These are phyloP conservation scores for Ascaphus truei DNA, from an alignment of 2,113 vertebrate genomes.

Conservation along the genomic window DNA sequence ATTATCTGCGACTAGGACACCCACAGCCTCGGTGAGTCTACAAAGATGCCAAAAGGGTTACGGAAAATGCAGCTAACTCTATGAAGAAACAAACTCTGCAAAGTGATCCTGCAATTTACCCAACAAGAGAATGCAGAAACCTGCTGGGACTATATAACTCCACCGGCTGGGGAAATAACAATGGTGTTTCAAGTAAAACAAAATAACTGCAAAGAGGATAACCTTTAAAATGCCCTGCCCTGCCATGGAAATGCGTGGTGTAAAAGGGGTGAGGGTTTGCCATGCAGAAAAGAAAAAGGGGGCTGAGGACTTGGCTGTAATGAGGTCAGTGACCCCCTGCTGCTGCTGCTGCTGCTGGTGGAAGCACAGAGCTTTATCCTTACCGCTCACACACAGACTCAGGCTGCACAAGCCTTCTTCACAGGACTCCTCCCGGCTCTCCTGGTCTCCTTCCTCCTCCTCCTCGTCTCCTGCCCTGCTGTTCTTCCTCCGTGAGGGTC, in stretches of 20 bases:
- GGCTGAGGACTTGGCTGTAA: neutral
- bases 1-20: too few species aligned
- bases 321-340: neutral
- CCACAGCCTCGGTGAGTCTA: too few species aligned
- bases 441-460: slow-evolving; percentile 55
- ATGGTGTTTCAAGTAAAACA: too few species aligned
- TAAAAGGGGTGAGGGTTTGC: neutral
- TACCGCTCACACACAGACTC: slow-evolving; percentile 64
- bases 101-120: too few species aligned
- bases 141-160: too few species aligned
- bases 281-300: neutral
- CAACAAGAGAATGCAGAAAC: too few species aligned
- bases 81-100: too few species aligned
- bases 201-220: too few species aligned
- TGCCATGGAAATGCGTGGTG: neutral
- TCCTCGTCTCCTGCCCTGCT: slow-evolving; percentile 57
- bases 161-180: too few species aligned
- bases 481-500: slow-evolving; percentile 61
- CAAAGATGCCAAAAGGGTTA: too few species aligned
- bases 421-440: slow-evolving; percentile 54
- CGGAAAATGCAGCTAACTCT: too few species aligned
- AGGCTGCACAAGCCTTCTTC: slow-evolving; percentile 63
- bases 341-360: neutral
- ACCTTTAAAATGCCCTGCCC: too few species aligned
- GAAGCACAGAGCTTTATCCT: slow-evolving; percentile 40